Percentiles rank a stretch among this genome's conserved stretches.
phyloP scores from a whole-genome alignment of 2,797 vertebrate genomes.

The Margarornis squamiger region DNA sequence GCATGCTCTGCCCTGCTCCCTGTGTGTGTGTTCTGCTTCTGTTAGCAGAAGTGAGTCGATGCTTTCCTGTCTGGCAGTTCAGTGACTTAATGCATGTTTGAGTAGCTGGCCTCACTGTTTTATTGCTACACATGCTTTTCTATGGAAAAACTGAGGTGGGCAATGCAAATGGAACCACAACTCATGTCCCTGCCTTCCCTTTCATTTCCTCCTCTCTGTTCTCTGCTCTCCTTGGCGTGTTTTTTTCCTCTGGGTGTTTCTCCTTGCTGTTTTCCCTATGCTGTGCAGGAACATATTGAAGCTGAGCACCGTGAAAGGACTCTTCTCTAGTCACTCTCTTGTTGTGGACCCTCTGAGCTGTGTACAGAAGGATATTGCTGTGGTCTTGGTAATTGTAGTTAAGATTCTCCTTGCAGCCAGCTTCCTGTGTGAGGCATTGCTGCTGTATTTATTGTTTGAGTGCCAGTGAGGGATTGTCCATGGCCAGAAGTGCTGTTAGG shows the following conservation, averaged over 20 bases:
- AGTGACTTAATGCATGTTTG: slow-evolving; percentile 24
- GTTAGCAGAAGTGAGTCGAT: not conserved
- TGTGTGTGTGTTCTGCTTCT: slow-evolving; percentile 11
- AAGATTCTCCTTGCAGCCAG: not conserved
- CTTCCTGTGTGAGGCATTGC: not conserved
- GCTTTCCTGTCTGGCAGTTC: slow-evolving; percentile 46
- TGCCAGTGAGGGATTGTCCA: not conserved
- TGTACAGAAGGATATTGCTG: not conserved
- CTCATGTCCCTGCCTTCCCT: slow-evolving; percentile 33
- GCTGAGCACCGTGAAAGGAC: not conserved
- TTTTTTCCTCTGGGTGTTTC: not conserved
- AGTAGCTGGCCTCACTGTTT: slow-evolving; percentile 15
- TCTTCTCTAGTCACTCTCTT: not conserved
- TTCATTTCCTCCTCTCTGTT: slow-evolving; percentile 26
- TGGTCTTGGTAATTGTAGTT: not conserved
- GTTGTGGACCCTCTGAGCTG: not conserved
- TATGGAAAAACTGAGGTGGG: slow-evolving; percentile 48
- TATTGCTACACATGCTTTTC: slow-evolving; percentile 15
- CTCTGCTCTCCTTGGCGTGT: not conserved
- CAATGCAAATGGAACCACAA: not conserved
- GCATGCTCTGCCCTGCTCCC: not conserved
- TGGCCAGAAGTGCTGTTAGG: not conserved
- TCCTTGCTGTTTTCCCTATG: not conserved
- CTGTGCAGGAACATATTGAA: not conserved
- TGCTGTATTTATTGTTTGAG: not conserved